phyloP scores from a whole-genome alignment of 2,797 vertebrate species.

The Chlorospingus flavigularis region DNA sequence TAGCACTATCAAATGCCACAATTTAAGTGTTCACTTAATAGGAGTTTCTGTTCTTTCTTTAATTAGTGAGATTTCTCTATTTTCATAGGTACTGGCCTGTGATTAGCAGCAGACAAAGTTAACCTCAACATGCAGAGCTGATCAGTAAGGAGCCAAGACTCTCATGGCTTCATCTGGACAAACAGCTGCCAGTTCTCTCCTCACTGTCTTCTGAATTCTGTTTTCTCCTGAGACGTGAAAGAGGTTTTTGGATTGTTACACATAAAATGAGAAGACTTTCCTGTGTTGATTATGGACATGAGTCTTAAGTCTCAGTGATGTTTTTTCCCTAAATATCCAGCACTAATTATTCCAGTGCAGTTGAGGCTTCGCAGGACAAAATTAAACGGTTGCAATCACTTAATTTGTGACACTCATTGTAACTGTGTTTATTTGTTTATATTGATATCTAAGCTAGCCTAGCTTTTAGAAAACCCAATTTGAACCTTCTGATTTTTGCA shows the following conservation, averaged over 20 bases:
- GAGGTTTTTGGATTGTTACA: neutral
- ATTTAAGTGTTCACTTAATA: neutral
- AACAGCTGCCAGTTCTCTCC: neutral
- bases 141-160: neutral
- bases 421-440: neutral
- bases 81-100: constrained; percentile 14
- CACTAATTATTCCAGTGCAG: neutral
- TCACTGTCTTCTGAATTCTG: neutral
- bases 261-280: neutral
- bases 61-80: neutral
- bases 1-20: neutral
- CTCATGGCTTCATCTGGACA: neutral
- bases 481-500: neutral
- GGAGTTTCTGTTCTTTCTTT: neutral
- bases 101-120: constrained; percentile 2
- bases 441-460: neutral
- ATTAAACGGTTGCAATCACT: neutral
- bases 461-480: neutral
- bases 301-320: neutral
- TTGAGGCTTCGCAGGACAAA: neutral
- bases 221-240: neutral
- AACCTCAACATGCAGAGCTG: neutral
- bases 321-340: neutral
- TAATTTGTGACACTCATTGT: neutral
- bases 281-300: neutral